Base-by-base conservation (phyloP, 1,140 invertebrate species). In the Semibalanus balanoides region DNA sequence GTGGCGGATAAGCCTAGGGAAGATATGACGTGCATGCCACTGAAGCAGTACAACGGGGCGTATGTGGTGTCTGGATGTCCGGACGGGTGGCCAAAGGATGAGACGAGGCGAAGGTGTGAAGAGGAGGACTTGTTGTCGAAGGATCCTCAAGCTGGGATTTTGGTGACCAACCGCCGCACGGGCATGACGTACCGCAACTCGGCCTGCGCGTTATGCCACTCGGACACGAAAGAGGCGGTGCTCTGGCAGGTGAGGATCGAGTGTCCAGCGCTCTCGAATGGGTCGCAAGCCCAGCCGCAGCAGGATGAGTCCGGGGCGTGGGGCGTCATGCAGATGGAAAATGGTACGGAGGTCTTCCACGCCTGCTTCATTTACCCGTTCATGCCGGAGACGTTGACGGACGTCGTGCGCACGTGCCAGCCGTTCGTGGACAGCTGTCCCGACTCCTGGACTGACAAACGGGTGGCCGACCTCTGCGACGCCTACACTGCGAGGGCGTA, bases 181-280 rank as follows among this genome's bases (percentile, higher is more conserved):
- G 84, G 86, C 1, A 77, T 85, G 40, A 87, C 87, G 0, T 89
- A 87, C 80, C 83, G 83, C 74, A 89, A 89, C 79, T 81, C 83
- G 29, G 86, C 84, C 81, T 89, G 88, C 78, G 87, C 88, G 0
- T 74, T 85, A 7, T 89, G 88, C 79, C 85, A 88, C 81, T 80
- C 82, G 0, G 84, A 85, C 74, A 76, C 78, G 3, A 74, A 51
- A 3, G 72, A 76, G 22, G 72, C 82, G 3, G 80, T 81, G n/a
- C 51, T 83, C 51, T 87, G 87, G 87, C 82, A 80, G n/a, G 83
- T 84, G 3, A 77, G 83, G 30, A 73, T 86, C 0, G 83, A 85
- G 78, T 86, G 85, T 78, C 76, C 74, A 31, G 70, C 77, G 19
- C 77, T 74, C n/a, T 9, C 77, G 3, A 30, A 75, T 30, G 73